These are phyloP conservation scores for Nycteola revayana DNA, from an alignment of 2,888 invertebrate genomes.

Conservation along the genomic window DNA sequence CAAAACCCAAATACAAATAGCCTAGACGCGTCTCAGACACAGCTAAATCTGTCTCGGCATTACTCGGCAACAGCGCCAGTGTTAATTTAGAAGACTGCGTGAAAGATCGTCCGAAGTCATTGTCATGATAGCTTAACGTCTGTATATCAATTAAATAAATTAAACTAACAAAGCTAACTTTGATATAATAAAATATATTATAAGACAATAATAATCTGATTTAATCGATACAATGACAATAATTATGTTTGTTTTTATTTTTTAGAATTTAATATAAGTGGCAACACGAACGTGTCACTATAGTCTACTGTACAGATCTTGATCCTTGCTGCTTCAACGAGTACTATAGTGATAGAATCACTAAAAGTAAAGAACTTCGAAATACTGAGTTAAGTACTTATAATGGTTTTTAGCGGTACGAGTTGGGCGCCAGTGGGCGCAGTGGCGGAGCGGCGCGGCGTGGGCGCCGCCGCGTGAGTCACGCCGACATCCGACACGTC, in stretches of 20 bases:
- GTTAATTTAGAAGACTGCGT: constrained; percentile 52
- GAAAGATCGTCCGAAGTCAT: constrained; percentile 41
- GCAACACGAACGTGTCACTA: too few relatives aligned
- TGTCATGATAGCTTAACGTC: constrained; percentile 44
- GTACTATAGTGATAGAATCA: too few relatives aligned
- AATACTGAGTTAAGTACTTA: background rate
- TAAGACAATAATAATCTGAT: too few relatives aligned
- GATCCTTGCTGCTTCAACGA: too few relatives aligned
- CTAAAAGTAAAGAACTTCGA: too few relatives aligned
- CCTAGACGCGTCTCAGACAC: constrained; percentile 78
- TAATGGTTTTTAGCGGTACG: constrained; percentile 21
- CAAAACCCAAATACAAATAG: constrained; percentile 77
- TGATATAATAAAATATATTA: too few relatives aligned
- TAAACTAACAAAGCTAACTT: constrained; percentile 18
- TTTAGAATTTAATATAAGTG: too few relatives aligned
- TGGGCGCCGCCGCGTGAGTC: constrained; percentile 72
- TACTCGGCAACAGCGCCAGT: constrained; percentile 57
- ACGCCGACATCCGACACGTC: constrained; percentile 83
- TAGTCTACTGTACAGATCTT: too few relatives aligned
- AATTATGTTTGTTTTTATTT: too few relatives aligned
- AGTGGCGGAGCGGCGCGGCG: constrained; percentile 33
- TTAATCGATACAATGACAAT: too few relatives aligned
- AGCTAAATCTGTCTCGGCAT: constrained; percentile 73
- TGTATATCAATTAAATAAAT: constrained; percentile 31
- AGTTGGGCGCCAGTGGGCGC: constrained; percentile 37